These are phyloP conservation scores for Seira sanloemensis DNA, from an alignment of 2,888 invertebrate genomes.

Conservation along the genomic window DNA sequence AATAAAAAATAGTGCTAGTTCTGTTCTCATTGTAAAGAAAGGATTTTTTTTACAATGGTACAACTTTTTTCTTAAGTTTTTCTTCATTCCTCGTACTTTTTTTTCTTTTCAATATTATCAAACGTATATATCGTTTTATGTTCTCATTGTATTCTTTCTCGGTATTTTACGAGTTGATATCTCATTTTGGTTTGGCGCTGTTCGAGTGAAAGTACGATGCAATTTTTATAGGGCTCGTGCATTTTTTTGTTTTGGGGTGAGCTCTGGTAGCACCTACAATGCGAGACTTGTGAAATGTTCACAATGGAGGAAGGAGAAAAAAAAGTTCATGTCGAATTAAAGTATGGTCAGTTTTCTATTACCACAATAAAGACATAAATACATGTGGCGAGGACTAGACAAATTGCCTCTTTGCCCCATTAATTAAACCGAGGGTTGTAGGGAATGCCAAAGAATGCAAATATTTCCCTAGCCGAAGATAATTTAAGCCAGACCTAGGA, in stretches of 20 bases:
- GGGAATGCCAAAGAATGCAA: neutral
- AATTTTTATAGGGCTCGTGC: neutral
- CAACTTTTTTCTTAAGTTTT: slow-evolving; percentile 18
- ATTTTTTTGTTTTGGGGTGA: neutral
- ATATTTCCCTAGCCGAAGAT: neutral
- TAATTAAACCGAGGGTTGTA: neutral
- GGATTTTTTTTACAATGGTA: slow-evolving; percentile 19
- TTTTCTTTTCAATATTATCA: neutral
- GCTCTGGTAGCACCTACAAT: too few relatives aligned
- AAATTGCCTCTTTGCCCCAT: neutral
- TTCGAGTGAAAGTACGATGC: neutral
- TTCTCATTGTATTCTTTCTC: neutral
- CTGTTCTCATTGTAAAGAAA: slow-evolving; percentile 24
- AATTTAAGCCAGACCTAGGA: too few relatives aligned
- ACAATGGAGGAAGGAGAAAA: neutral
- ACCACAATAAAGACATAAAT: neutral
- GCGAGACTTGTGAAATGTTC: neutral
- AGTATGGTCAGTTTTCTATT: neutral
- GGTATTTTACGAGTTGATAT: slow-evolving; percentile 33
- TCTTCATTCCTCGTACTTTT: slow-evolving; percentile 12
- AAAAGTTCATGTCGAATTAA: neutral
- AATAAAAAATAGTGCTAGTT: slow-evolving; percentile 25
- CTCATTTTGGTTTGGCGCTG: slow-evolving; percentile 10
- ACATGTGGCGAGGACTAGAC: neutral
- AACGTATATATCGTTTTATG: neutral